Conservation (phyloP, 2,797 vertebrate species). For the Cirrhinus mrigala region DNA sequence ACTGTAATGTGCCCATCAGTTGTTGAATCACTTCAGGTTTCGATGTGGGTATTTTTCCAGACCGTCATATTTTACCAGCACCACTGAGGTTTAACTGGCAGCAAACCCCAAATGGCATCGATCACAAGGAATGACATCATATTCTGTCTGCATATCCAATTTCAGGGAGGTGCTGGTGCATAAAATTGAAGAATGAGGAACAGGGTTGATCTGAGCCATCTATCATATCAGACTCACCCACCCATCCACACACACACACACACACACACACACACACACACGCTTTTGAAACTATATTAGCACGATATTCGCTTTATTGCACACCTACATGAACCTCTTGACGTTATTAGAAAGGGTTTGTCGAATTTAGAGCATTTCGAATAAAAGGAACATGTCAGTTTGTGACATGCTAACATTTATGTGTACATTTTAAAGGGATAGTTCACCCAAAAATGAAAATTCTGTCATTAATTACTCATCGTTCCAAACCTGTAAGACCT, state of each 20-base stretch:
- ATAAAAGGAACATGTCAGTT: not conserved
- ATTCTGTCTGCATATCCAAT: conserved; percentile 46
- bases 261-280: not conserved
- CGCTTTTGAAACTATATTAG: not conserved
- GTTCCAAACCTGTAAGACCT: too few species aligned
- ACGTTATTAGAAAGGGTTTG: not conserved
- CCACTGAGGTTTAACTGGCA: conserved; percentile 18
- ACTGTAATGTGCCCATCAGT: not conserved
- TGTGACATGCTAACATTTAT: too few species aligned
- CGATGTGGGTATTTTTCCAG: conserved; percentile 16
- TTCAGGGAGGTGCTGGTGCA: conserved; percentile 41
- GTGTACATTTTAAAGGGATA: too few species aligned
- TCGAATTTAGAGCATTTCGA: not conserved
- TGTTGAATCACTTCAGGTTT: conserved; percentile 22
- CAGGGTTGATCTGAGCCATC: conserved; percentile 42
- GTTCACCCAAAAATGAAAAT: too few species aligned
- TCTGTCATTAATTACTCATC: too few species aligned
- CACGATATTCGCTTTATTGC: not conserved
- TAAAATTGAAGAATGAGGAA: conserved; percentile 53
- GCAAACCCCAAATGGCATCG: conserved; percentile 16
- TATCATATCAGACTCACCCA: conserved; percentile 33
- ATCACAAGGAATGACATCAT: conserved; percentile 42
- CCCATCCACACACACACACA: not conserved
- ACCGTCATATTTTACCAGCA: conserved; percentile 9
- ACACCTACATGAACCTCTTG: not conserved